Evolutionary conservation across 1,140 invertebrate species (phyloP).

Genomic region (Saccostrea echinata): DNA sequence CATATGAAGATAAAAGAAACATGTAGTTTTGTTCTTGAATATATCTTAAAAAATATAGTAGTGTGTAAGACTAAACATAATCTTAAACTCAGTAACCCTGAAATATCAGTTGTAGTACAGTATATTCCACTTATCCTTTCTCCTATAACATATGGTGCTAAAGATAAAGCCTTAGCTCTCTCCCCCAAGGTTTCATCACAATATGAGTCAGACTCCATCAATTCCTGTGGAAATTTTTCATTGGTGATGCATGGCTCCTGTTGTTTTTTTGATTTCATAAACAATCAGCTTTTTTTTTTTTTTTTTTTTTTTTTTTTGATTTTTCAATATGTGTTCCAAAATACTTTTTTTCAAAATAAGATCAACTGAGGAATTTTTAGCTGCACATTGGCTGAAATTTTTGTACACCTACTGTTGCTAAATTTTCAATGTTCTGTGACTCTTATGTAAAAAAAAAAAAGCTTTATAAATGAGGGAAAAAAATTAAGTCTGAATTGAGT

Average conservation of each 20-base stretch:
- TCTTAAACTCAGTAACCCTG: neutral
- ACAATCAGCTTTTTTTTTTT: too few species aligned
- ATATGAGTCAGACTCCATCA: conserved; percentile 23
- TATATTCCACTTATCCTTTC: neutral
- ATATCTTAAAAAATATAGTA: too few species aligned
- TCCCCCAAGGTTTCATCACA: conserved; percentile 6
- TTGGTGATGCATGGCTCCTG: neutral
- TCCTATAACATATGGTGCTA: conserved; percentile 2
- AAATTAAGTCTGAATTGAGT: neutral
- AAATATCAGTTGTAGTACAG: neutral
- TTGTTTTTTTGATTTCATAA: neutral
- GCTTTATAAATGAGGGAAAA: neutral
- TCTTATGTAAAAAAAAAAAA: too few species aligned
- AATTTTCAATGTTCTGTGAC: too few species aligned
- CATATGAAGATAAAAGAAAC: too few species aligned
- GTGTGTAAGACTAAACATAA: too few species aligned
- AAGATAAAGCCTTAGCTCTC: neutral
- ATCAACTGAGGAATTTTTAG: neutral
- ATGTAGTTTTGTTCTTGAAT: too few species aligned
- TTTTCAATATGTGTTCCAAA: neutral
- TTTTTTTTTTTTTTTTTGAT: neutral
- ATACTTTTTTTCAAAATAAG: neutral
- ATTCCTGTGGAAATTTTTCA: conserved; percentile 7
- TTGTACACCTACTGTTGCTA: too few species aligned
- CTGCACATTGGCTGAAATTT: too few species aligned